Percentiles rank a stretch among this genome's conserved stretches.
phyloP scores from a whole-genome alignment of 2,797 vertebrate species.

The Darevskia nairensis region DNA sequence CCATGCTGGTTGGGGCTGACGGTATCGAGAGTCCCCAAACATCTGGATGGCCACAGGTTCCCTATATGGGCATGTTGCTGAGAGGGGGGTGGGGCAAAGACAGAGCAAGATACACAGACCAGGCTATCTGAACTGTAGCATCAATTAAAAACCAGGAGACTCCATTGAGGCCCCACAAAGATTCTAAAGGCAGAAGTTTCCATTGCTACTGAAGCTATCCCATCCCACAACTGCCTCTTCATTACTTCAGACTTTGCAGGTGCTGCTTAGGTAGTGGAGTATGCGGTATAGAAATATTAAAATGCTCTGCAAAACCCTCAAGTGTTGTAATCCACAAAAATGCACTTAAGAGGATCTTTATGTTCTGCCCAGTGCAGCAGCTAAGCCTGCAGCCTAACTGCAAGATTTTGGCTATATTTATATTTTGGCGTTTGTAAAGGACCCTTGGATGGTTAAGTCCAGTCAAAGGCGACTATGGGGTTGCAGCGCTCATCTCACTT shows the following conservation, averaged over 20 bases:
- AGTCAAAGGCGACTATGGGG: too few relatives aligned
- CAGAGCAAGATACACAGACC: accelerated
- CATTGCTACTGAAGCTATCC: background rate
- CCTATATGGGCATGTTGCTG: background rate
- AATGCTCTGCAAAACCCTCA: background rate
- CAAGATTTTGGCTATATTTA: background rate
- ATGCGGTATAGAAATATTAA: background rate
- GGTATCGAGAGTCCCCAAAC: background rate
- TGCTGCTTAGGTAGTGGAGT: background rate
- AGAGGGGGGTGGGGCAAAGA: background rate
- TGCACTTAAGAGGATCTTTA: background rate
- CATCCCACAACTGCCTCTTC: background rate
- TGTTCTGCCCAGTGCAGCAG: background rate
- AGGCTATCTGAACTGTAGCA: background rate
- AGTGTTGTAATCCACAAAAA: background rate
- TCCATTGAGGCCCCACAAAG: background rate
- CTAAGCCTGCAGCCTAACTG: background rate
- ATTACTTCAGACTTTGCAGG: background rate
- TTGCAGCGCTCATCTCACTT: too few relatives aligned
- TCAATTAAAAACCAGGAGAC: background rate
- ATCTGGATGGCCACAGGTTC: background rate
- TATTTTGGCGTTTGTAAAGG: too few relatives aligned
- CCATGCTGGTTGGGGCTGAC: background rate
- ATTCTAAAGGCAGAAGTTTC: background rate
- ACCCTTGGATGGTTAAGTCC: too few relatives aligned